These are phyloP conservation scores for Dasysyrphus albostriatus DNA, from an alignment of 2,888 invertebrate species.

Conservation along the genomic window DNA sequence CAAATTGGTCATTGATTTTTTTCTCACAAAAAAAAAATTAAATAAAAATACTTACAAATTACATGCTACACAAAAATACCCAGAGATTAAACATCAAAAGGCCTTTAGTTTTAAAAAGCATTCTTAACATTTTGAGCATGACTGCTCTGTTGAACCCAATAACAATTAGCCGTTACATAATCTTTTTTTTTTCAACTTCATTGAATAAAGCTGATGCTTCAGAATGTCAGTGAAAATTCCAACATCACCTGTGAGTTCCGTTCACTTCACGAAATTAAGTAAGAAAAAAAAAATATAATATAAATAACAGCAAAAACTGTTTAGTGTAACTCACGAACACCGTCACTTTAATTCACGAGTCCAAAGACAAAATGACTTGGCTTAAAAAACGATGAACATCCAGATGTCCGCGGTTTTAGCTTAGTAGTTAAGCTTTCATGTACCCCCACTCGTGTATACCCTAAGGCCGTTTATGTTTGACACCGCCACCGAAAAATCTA, in stretches of 20 bases:
- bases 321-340: constrained; percentile 33
- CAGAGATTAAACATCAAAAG: background rate
- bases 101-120: constrained; percentile 35
- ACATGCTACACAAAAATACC: background rate
- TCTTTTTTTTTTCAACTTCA: constrained; percentile 52
- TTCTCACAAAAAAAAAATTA: constrained; percentile 11
- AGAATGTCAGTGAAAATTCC: constrained; percentile 38
- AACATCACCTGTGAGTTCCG: constrained; percentile 33
- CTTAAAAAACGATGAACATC: constrained; percentile 1
- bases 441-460: background rate
- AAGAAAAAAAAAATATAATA: too few relatives aligned
- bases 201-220: background rate
- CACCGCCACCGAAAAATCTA: constrained; percentile 30
- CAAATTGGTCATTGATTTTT: constrained; percentile 12
- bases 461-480: constrained; percentile 24
- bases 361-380: constrained; percentile 50
- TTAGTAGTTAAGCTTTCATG: background rate
- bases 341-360: background rate
- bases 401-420: background rate
- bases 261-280: constrained; percentile 29
- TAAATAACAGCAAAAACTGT: background rate
- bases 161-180: constrained; percentile 67
- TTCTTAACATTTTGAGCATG: constrained; percentile 24
- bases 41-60: constrained; percentile 54
- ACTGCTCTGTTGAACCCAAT: constrained; percentile 45